Percentiles rank a stretch among this genome's conserved stretches.
Evolutionary conservation across 2,113 vertebrate species (phyloP).

Genomic region (Progne subis): DNA sequence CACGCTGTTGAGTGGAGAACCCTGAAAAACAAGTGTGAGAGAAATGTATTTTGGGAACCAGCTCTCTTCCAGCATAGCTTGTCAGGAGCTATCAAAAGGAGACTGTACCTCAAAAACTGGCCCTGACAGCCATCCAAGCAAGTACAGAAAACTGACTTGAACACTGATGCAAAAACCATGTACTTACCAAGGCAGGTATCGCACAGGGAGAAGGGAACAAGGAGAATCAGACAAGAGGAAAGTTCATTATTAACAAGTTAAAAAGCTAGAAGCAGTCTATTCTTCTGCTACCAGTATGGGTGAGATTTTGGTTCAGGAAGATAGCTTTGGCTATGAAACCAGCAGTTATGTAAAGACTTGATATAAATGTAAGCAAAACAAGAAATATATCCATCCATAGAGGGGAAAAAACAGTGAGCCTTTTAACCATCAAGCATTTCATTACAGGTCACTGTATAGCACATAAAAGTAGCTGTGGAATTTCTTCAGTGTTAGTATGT

Average conservation of each 20-base stretch:
- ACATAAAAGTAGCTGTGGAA: background rate
- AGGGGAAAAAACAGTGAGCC: background rate
- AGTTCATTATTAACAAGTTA: conserved; percentile 28
- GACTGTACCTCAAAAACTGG: conserved; percentile 61
- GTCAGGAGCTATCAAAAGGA: conserved; percentile 68
- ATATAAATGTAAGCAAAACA: background rate
- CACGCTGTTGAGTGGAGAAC: conserved; percentile 73
- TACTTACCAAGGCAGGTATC: background rate
- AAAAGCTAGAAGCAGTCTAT: conserved; percentile 13
- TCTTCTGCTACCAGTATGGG: background rate
- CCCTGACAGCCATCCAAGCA: conserved; percentile 58
- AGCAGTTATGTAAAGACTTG: conserved; percentile 10
- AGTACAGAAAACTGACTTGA: conserved; percentile 30
- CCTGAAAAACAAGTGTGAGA: conserved; percentile 73
- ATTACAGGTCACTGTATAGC: background rate
- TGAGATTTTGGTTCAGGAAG: background rate
- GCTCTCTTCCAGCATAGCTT: conserved; percentile 62
- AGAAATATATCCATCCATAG: background rate
- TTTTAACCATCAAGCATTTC: conserved; percentile 12
- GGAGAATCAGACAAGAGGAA: background rate
- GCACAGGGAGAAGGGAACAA: conserved; percentile 34
- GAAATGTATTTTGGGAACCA: conserved; percentile 71
- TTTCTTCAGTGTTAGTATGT: conserved; percentile 18
- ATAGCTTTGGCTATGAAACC: background rate
- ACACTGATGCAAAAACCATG: conserved; percentile 40